Base-by-base conservation (phyloP, 1,140 invertebrate species). In the Aphaenogaster rudis region DNA sequence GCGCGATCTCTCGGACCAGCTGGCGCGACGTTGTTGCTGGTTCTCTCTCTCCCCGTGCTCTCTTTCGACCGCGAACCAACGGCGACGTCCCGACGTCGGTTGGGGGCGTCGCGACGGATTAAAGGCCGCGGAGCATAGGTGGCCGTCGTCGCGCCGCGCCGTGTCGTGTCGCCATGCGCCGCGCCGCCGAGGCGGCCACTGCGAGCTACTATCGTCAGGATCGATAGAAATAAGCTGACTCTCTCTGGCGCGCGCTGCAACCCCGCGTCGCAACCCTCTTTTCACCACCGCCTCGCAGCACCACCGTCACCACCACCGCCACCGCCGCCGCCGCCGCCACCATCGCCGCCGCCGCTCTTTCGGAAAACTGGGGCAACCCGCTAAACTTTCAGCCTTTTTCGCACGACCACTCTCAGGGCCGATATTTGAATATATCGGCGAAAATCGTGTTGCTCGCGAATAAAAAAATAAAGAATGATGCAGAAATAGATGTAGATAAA, bases 51-150 rank as follows among this genome's bases (percentile, higher is more conserved):
- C 54, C 17, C 17, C 6, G 36, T 15, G 13, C 13, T 86, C 28
- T 84, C 69, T 48, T 36, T 50, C 77, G 59, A 78, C 21, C 63
- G 36, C 84, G 63, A 63, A 79, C 28, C 72, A 50, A 86, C 39
- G 67, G 64, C 57, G 67, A 13, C 66, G 86, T 87, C 59, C 64
- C 78, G 72, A 85, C 80, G 71, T 72, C 88, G 77, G 92, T 92
- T 88, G 92, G 88, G 92, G 92, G 93, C 93, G 94, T 94, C 93
- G 92, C 93, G 94, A 94, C 91, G 93, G 93, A 95, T 95, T 94
- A 94, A 93, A 94, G 89, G 91, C 89, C 88, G 81, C 76, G 69
- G 54, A 90, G 78, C 78, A 91, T 91, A 87, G 93, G 93, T 93
- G 90, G 92, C 90, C 91, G 82, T 74, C 87, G 36, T 21, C 64